Conservation (phyloP, 2,888 invertebrate species). For the Agonopterix heracliana region DNA sequence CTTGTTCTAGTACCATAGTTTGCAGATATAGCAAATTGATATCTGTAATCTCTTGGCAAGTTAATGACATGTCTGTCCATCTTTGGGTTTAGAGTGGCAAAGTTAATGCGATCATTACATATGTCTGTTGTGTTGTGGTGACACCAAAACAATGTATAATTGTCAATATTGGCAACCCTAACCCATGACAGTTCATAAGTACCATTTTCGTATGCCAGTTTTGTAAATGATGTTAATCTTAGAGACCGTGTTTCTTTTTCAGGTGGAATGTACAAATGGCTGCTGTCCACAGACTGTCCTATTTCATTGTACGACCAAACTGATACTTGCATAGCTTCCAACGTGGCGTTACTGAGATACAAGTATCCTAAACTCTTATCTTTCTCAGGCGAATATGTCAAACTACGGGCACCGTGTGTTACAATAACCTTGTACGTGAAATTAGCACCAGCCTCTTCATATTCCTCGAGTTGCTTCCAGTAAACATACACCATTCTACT, state of each 20-base stretch:
- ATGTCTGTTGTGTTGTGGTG: slow-evolving; percentile 56
- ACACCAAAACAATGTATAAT: slow-evolving; percentile 91
- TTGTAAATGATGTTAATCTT: slow-evolving; percentile 77
- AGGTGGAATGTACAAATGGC: slow-evolving; percentile 78
- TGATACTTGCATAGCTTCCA: slow-evolving; percentile 61
- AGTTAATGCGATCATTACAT: slow-evolving; percentile 75
- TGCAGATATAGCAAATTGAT: slow-evolving; percentile 89
- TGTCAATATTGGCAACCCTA: slow-evolving; percentile 71
- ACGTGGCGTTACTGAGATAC: slow-evolving; percentile 69
- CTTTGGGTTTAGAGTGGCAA: slow-evolving; percentile 45
- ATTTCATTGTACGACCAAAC: slow-evolving; percentile 78
- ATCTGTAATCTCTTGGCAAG: slow-evolving; percentile 75
- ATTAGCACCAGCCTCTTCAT: slow-evolving; percentile 83
- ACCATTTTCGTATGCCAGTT: slow-evolving; percentile 82
- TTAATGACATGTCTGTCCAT: slow-evolving; percentile 76
- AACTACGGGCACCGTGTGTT: slow-evolving; percentile 41
- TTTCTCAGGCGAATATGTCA: slow-evolving; percentile 56
- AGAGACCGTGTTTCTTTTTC: slow-evolving; percentile 62
- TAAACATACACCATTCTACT: slow-evolving; percentile 82
- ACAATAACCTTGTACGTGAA: slow-evolving; percentile 81
- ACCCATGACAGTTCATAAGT: slow-evolving; percentile 86
- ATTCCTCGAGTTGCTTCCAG: slow-evolving; percentile 84
- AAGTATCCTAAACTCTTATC: slow-evolving; percentile 78
- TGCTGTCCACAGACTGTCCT: slow-evolving; percentile 75
- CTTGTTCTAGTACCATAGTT: slow-evolving; percentile 82